phyloP scores from a whole-genome alignment of 2,797 vertebrate species.

The Melanotaenia maccullochi region DNA sequence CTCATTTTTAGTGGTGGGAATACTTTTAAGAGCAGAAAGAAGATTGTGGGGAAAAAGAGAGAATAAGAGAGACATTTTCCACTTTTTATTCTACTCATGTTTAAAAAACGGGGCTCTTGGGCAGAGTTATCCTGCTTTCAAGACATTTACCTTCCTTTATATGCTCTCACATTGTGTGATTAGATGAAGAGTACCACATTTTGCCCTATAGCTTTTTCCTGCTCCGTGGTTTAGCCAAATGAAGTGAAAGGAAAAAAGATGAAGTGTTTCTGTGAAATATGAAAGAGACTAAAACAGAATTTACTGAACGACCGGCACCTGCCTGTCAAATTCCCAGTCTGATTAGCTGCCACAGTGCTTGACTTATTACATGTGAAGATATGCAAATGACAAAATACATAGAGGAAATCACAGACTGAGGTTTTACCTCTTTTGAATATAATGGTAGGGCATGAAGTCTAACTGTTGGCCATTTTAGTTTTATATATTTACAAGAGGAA shows the following conservation, averaged over 20 bases:
- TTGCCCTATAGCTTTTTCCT: conserved; percentile 48
- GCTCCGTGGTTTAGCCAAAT: conserved; percentile 50
- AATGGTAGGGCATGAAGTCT: conserved; percentile 41
- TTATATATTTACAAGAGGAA: conserved; percentile 46
- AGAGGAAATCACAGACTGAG: conserved; percentile 54
- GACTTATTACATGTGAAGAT: conserved; percentile 46
- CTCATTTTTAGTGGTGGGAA: not conserved
- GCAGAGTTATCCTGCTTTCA: not conserved
- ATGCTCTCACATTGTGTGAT: conserved; percentile 15
- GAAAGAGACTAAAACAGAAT: conserved; percentile 47
- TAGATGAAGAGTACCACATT: conserved; percentile 32
- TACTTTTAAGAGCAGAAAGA: conserved; percentile 12
- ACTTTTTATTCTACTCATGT: conserved; percentile 9
- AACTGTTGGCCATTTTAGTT: conserved; percentile 59
- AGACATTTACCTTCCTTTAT: conserved; percentile 2
- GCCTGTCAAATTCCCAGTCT: conserved; percentile 37
- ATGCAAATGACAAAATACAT: conserved; percentile 63
- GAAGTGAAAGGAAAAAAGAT: conserved; percentile 37
- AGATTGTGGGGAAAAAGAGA: not conserved
- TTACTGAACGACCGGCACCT: conserved; percentile 35
- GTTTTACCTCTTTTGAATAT: conserved; percentile 49
- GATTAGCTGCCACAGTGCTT: conserved; percentile 49
- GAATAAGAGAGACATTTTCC: not conserved
- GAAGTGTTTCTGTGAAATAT: conserved; percentile 35
- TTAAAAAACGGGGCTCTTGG: conserved; percentile 6